These are phyloP conservation scores for Andrena fulva DNA, from an alignment of 2,888 invertebrate genomes.

Conservation along the genomic window DNA sequence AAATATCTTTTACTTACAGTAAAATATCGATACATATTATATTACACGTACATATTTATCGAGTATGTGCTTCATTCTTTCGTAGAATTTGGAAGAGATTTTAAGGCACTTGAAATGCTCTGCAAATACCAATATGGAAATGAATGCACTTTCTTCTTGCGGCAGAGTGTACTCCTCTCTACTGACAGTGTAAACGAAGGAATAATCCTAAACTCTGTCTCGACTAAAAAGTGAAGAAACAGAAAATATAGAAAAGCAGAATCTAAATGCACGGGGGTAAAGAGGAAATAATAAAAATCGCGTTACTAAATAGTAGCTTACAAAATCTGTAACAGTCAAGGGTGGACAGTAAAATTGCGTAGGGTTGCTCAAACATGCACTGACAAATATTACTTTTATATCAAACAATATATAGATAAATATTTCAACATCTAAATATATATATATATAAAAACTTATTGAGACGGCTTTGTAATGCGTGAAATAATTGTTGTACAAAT, in stretches of 20 bases:
- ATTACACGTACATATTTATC: conserved; percentile 39
- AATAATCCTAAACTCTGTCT: conserved; percentile 19
- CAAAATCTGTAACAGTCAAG: conserved; percentile 28
- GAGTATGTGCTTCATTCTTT: conserved; percentile 31
- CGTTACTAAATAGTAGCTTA: conserved; percentile 22
- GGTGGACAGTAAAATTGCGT: conserved; percentile 37
- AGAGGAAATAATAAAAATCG: conserved; percentile 33
- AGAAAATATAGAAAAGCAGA: conserved; percentile 47
- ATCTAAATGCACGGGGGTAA: conserved; percentile 49
- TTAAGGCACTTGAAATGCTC: conserved; percentile 76
- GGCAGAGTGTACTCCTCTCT: conserved; percentile 1
- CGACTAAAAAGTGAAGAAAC: neutral
- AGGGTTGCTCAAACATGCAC: conserved; percentile 33
- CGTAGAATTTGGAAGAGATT: conserved; percentile 64
- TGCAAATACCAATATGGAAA: conserved; percentile 69
- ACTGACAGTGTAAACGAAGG: conserved; percentile 15
- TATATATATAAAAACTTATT: conserved; percentile 45
- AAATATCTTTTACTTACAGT: conserved; percentile 64
- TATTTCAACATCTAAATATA: conserved; percentile 30
- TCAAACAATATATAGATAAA: conserved; percentile 56
- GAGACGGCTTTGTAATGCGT: conserved; percentile 15
- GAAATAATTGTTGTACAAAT: conserved; percentile 40
- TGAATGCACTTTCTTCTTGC: conserved; percentile 26
- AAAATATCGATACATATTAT: conserved; percentile 61
- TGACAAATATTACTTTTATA: conserved; percentile 44